Evolutionary conservation across 30 jellyfish, hydroid and myxozoan species (phyloP).

Genomic region (Aurelia coerulea): DNA sequence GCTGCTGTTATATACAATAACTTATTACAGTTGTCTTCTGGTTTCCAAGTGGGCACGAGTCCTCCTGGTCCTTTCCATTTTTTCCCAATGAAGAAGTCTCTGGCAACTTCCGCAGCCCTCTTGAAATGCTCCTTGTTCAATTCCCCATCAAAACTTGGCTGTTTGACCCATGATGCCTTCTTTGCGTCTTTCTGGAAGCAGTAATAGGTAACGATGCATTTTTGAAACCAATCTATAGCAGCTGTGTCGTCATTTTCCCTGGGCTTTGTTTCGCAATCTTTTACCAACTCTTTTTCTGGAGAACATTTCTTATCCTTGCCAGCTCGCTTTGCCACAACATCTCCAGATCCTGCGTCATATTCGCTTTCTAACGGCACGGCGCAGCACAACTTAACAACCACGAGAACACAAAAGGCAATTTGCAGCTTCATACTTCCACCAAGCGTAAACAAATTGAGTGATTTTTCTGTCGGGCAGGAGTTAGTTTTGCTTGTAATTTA

Average conservation of each 20-base stretch:
- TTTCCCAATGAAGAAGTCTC: background rate
- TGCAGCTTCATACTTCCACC: too few species aligned
- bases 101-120: conserved; percentile 8
- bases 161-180: background rate
- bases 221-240: conserved; percentile 1
- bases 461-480: too few species aligned
- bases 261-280: background rate
- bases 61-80: background rate
- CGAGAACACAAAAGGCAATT: too few species aligned
- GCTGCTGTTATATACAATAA: conserved; percentile 36
- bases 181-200: background rate
- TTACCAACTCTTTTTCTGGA: background rate
- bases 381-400: too few species aligned
- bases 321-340: too few species aligned
- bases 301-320: too few species aligned
- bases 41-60: background rate
- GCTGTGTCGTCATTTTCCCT: background rate
- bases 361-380: too few species aligned
- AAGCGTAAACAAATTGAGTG: too few species aligned
- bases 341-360: too few species aligned
- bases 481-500: too few species aligned
- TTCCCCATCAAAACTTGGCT: background rate
- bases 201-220: background rate
- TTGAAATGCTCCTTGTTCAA: background rate
- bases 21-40: conserved; percentile 10